Percentiles rank a stretch among this genome's conserved stretches.
Evolutionary conservation across 2,113 vertebrate genomes (phyloP).

Genomic region (Cygnus buccinator): DNA sequence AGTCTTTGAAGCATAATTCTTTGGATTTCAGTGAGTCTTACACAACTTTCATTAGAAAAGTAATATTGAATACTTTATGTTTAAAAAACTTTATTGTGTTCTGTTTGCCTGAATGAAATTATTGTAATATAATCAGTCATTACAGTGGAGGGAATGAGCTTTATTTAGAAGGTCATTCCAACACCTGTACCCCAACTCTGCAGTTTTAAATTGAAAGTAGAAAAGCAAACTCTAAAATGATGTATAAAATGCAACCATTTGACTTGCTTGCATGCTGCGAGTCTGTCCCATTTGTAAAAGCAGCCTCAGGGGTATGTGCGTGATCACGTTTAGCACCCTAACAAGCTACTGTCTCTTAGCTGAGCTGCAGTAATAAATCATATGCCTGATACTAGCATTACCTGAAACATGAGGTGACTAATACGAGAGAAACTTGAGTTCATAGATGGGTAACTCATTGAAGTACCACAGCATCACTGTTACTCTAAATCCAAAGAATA

Average conservation of each 20-base stretch:
- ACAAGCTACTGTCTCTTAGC: neutral
- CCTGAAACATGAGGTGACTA: neutral
- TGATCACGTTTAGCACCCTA: neutral
- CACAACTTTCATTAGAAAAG: neutral
- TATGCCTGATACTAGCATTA: neutral
- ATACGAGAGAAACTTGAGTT: neutral
- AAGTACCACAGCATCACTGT: neutral
- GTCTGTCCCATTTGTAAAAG: neutral
- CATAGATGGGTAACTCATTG: neutral
- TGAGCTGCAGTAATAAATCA: neutral
- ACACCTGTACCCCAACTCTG: neutral
- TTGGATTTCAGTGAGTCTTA: slow-evolving; percentile 51
- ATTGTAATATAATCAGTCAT: neutral
- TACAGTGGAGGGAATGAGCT: neutral
- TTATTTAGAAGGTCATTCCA: neutral
- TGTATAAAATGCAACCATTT: neutral
- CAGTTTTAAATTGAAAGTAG: neutral
- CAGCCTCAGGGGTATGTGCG: neutral
- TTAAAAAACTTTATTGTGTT: neutral
- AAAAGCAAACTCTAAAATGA: neutral
- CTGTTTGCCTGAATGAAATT: neutral
- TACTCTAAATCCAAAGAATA: neutral
- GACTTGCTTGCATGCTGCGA: neutral
- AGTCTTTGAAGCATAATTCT: slow-evolving; percentile 11
- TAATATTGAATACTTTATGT: neutral